Percentiles rank a stretch among this genome's conserved stretches.
These are phyloP conservation scores for Chionis minor DNA, from an alignment of 2,113 vertebrate genomes.

Conservation along the genomic window DNA sequence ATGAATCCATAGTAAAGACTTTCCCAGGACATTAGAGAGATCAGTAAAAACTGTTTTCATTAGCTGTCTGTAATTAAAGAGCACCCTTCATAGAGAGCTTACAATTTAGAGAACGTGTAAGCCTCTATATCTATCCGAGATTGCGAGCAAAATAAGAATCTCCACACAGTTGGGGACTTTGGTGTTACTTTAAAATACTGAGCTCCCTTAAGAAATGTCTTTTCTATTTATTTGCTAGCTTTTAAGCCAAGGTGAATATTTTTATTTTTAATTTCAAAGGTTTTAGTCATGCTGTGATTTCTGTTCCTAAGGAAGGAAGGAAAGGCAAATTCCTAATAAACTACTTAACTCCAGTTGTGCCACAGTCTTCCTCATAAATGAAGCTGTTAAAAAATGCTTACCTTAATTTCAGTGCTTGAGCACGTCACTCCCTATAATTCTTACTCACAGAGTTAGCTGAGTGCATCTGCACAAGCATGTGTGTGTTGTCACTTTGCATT, in stretches of 20 bases:
- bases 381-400: not conserved
- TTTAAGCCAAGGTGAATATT: not conserved
- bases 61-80: slow-evolving; percentile 74
- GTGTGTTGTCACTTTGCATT: not conserved
- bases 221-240: not conserved
- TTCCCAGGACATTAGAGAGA: slow-evolving; percentile 57
- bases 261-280: slow-evolving; percentile 49
- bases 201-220: not conserved
- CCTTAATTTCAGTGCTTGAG: not conserved
- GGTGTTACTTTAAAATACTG: not conserved
- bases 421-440: not conserved
- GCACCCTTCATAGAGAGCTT: slow-evolving; percentile 68
- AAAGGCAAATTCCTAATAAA: not conserved
- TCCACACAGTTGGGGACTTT: slow-evolving; percentile 30
- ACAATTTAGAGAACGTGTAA: slow-evolving; percentile 62
- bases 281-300: slow-evolving; percentile 34
- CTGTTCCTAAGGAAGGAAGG: slow-evolving; percentile 8
- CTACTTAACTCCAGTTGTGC: not conserved
- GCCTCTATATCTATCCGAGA: slow-evolving; percentile 32
- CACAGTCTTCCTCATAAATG: not conserved
- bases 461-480: not conserved
- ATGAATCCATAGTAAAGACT: slow-evolving; percentile 56
- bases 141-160: slow-evolving; percentile 58
- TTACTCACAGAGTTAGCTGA: not conserved
- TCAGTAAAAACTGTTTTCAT: slow-evolving; percentile 65